These are phyloP conservation scores for Idaea biselata DNA, from an alignment of 2,888 invertebrate species.

Conservation along the genomic window DNA sequence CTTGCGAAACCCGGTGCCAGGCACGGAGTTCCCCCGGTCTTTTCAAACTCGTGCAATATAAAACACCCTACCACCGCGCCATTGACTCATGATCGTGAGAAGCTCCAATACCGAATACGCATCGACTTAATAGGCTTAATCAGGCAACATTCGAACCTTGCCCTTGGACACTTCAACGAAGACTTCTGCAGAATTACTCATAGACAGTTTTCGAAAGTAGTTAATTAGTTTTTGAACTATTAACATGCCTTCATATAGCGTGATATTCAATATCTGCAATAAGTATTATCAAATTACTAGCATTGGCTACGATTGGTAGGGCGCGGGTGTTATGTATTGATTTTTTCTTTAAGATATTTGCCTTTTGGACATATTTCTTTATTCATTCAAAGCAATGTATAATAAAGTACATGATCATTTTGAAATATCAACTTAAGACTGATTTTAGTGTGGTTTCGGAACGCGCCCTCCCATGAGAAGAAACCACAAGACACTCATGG, in stretches of 20 bases:
- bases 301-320: not conserved
- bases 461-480: too few species aligned
- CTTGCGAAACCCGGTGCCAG: slow-evolving; percentile 55
- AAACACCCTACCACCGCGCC: slow-evolving; percentile 59
- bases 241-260: slow-evolving; percentile 5
- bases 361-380: too few species aligned
- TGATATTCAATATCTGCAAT: not conserved
- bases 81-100: slow-evolving; percentile 66
- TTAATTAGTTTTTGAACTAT: slow-evolving; percentile 32
- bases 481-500: too few species aligned
- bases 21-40: slow-evolving; percentile 50
- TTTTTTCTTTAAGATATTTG: too few species aligned
- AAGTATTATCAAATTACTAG: not conserved
- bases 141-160: slow-evolving; percentile 68
- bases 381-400: too few species aligned
- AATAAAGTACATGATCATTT: too few species aligned
- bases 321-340: not conserved
- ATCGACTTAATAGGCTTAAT: slow-evolving; percentile 70
- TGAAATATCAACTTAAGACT: too few species aligned
- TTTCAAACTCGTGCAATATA: slow-evolving; percentile 62
- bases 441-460: too few species aligned
- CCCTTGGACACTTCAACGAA: slow-evolving; percentile 56
- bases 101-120: slow-evolving; percentile 62
- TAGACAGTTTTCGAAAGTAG: slow-evolving; percentile 28
- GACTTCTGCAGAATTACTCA: slow-evolving; percentile 1